Conservation (phyloP, 2,113 vertebrate genomes). For the Pluvialis apricaria region DNA sequence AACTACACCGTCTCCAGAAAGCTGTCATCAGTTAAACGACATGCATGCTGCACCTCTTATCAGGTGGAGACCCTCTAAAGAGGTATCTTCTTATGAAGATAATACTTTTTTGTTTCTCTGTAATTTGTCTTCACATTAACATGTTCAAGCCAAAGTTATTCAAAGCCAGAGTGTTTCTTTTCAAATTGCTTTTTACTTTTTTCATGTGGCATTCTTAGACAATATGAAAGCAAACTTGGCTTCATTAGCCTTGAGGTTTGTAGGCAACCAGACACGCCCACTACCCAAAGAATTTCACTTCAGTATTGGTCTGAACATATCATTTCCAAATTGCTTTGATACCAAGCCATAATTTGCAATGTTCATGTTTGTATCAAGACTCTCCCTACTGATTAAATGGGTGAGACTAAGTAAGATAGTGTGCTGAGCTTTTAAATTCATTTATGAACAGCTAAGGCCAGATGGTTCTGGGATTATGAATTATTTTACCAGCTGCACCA, state of each 20-base stretch:
- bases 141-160: background rate
- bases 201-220: background rate
- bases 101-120: background rate
- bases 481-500: constrained; percentile 17
- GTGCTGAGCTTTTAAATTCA: background rate
- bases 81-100: background rate
- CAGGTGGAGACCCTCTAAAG: background rate
- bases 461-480: background rate
- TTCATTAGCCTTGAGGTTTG: background rate
- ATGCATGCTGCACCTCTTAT: background rate
- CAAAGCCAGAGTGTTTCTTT: background rate
- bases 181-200: background rate
- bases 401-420: background rate
- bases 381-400: constrained; percentile 12
- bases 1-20: background rate
- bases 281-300: background rate
- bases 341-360: background rate
- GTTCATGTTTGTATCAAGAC: background rate
- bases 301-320: background rate
- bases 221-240: background rate
- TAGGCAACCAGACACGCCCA: background rate
- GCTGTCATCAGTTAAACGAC: background rate
- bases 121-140: background rate
- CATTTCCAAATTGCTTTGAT: constrained; percentile 24
- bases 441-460: background rate